phyloP scores from a whole-genome alignment of 1,140 invertebrate species.

The Diprion similis region DNA sequence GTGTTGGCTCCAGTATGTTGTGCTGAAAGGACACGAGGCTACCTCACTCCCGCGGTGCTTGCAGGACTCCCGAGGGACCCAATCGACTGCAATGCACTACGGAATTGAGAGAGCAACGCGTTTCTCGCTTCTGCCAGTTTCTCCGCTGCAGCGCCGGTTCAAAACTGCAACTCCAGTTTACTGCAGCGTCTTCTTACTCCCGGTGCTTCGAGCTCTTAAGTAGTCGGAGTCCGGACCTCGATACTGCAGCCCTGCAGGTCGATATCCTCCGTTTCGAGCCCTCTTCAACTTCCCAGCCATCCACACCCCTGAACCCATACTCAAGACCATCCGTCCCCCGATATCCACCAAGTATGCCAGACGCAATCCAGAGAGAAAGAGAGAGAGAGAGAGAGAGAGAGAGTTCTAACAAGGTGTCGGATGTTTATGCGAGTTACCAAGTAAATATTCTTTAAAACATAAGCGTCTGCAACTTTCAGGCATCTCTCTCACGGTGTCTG shows the following conservation, averaged over 20 bases:
- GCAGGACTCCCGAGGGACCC: constrained; percentile 69
- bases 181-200: not conserved
- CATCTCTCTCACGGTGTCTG: too few species aligned
- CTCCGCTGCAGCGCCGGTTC: not conserved
- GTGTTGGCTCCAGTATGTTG: constrained; percentile 15
- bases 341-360: too few species aligned
- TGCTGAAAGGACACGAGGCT: constrained; percentile 61
- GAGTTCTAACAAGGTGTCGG: too few species aligned
- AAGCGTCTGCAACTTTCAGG: too few species aligned
- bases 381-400: too few species aligned
- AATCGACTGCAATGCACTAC: constrained; percentile 92
- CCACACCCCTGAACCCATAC: too few species aligned
- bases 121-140: constrained; percentile 22
- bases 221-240: too few species aligned
- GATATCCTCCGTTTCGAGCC: not conserved
- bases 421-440: too few species aligned
- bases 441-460: too few species aligned
- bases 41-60: constrained; percentile 90
- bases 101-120: constrained; percentile 81
- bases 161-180: not conserved
- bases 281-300: not conserved
- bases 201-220: not conserved
- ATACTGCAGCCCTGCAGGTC: constrained; percentile 1
- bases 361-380: too few species aligned
- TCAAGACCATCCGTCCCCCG: too few species aligned